These are phyloP conservation scores for Drosophila nr. perissopoda DNA, from an alignment of 2,888 invertebrate genomes.

Conservation along the genomic window DNA sequence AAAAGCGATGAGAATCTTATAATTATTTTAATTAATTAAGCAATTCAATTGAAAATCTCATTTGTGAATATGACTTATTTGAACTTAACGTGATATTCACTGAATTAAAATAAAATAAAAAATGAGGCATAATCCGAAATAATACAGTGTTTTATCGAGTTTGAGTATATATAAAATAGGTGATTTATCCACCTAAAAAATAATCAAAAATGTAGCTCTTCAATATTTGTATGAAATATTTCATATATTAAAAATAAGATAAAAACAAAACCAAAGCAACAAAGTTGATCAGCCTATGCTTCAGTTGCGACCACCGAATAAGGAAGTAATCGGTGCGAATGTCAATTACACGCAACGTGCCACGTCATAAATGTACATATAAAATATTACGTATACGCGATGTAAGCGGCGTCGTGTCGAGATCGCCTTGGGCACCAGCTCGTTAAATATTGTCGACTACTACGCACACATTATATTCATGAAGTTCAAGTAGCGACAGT, in stretches of 20 bases:
- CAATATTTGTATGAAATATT: too few relatives aligned
- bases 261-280: neutral
- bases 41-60: neutral
- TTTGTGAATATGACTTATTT: neutral
- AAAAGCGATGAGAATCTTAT: neutral
- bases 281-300: conserved; percentile 18
- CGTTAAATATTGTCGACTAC: conserved; percentile 42
- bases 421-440: conserved; percentile 54
- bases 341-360: conserved; percentile 70
- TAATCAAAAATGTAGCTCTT: neutral
- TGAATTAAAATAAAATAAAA: neutral
- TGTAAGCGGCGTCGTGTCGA: conserved; percentile 56
- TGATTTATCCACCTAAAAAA: neutral
- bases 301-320: conserved; percentile 53
- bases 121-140: neutral
- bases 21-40: neutral
- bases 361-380: conserved; percentile 46
- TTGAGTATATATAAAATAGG: neutral
- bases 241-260: neutral
- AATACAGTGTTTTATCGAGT: neutral
- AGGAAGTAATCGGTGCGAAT: conserved; percentile 71
- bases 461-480: conserved; percentile 69
- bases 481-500: conserved; percentile 62
- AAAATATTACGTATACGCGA: conserved; percentile 65
- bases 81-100: neutral